phyloP scores from a whole-genome alignment of 1,140 invertebrate genomes.

The Laupala kohalensis region DNA sequence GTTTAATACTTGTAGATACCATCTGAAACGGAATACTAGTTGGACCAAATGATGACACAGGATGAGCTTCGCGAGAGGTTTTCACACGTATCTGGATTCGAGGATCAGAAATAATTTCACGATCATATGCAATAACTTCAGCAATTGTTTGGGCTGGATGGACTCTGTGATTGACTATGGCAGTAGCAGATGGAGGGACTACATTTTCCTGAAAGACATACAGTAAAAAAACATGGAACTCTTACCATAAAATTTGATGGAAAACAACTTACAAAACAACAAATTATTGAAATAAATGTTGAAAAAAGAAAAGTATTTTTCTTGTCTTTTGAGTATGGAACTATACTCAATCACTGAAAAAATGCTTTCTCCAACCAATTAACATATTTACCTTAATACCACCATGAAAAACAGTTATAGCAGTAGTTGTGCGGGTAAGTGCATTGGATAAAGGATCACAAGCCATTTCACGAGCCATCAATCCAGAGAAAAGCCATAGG shows the following conservation, averaged over 20 bases:
- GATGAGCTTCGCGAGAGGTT: constrained; percentile 27
- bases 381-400: constrained; percentile 30
- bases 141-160: constrained; percentile 36
- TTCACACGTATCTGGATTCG: constrained; percentile 28
- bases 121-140: constrained; percentile 37
- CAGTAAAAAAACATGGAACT: background rate
- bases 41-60: constrained; percentile 32
- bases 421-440: constrained; percentile 37
- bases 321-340: too few species aligned
- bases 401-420: constrained; percentile 38
- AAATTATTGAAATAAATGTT: too few species aligned
- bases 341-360: too few species aligned
- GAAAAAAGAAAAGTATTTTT: too few species aligned
- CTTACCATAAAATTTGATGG: background rate
- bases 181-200: constrained; percentile 34
- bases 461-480: constrained; percentile 29
- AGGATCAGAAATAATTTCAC: constrained; percentile 33
- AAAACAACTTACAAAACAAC: too few species aligned
- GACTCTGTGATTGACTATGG: constrained; percentile 39
- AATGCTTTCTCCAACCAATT: too few species aligned
- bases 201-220: constrained; percentile 33
- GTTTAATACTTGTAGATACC: constrained; percentile 31
- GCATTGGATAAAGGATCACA: constrained; percentile 30
- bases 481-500: constrained; percentile 39
- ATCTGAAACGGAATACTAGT: constrained; percentile 32